These are phyloP conservation scores for Sebastiscus albofasciatus DNA, from an alignment of 2,797 vertebrate genomes.

Conservation along the genomic window DNA sequence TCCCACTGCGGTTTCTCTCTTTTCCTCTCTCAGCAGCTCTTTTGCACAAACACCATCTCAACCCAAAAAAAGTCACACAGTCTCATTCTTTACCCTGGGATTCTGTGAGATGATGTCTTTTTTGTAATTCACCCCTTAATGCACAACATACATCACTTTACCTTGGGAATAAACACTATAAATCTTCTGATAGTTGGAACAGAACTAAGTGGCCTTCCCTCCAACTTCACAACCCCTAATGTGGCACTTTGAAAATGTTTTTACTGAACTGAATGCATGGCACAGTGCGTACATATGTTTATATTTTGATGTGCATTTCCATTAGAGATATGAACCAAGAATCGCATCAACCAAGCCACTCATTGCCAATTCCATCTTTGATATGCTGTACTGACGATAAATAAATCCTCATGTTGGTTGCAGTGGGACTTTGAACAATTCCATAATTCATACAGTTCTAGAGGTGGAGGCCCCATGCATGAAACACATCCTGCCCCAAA, in stretches of 20 bases:
- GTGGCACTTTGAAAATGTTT: constrained; percentile 13
- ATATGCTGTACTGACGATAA: constrained; percentile 8
- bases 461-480: constrained; percentile 2
- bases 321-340: constrained; percentile 14
- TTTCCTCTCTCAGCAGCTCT: not conserved
- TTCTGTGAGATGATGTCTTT: constrained; percentile 16
- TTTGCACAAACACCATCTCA: not conserved
- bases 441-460: constrained; percentile 39
- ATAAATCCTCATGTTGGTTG: constrained; percentile 14
- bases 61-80: not conserved
- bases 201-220: not conserved
- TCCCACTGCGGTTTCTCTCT: not conserved
- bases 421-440: constrained; percentile 14
- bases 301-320: constrained; percentile 1
- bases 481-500: constrained; percentile 22
- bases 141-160: constrained; percentile 43
- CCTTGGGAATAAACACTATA: constrained; percentile 48
- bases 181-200: constrained; percentile 26
- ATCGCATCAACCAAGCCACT: not conserved
- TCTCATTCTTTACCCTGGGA: not conserved
- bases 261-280: not conserved
- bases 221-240: constrained; percentile 19
- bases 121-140: constrained; percentile 39
- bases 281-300: not conserved
- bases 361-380: not conserved